phyloP scores from a whole-genome alignment of 2,888 invertebrate genomes.

The Nemoura dubitans region DNA sequence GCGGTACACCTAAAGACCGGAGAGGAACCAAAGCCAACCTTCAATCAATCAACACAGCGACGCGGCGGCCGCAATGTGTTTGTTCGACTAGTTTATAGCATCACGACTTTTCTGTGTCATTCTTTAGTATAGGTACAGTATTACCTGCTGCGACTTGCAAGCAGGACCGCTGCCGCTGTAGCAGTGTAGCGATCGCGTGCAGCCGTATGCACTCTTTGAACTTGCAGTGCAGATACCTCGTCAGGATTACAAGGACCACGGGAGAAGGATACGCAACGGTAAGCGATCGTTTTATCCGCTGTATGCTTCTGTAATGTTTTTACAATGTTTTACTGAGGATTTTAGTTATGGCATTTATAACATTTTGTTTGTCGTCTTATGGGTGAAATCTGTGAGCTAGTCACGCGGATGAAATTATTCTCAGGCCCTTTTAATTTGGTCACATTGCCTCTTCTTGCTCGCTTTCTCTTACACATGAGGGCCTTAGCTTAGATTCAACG shows the following conservation, averaged over 20 bases:
- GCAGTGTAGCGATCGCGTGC: no score
- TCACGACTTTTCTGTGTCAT: neutral
- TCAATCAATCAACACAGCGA: neutral
- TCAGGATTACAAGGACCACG: no score
- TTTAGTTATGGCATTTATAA: no score
- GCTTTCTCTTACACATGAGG: neutral
- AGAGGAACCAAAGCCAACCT: neutral
- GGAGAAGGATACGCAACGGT: no score
- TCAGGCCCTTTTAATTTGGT: neutral
- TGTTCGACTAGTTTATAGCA: neutral
- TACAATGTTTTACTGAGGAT: no score
- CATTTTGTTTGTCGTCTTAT: no score
- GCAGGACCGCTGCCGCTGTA: neutral
- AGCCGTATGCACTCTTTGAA: no score
- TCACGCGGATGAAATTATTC: neutral
- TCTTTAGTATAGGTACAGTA: neutral
- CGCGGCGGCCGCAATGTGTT: neutral
- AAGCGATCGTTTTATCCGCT: no score
- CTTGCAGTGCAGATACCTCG: no score
- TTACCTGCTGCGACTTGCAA: neutral
- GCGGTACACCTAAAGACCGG: neutral
- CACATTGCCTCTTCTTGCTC: neutral
- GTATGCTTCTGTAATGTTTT: no score
- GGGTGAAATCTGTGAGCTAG: neutral
- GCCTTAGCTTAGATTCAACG: no score